These are phyloP conservation scores for Betta splendens DNA, from an alignment of 2,797 vertebrate genomes.

Conservation along the genomic window DNA sequence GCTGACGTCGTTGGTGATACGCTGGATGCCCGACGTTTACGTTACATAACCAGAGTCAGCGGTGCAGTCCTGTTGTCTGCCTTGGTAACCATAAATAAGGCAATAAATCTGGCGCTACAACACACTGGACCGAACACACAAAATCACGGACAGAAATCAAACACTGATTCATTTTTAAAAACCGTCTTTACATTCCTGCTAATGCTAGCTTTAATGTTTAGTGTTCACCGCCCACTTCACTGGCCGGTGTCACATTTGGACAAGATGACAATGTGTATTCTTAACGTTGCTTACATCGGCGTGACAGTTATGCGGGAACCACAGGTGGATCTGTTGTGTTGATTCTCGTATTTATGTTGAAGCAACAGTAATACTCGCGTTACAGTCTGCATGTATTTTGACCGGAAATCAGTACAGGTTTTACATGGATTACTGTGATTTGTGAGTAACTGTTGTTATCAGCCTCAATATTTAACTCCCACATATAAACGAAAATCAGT, in stretches of 20 bases:
- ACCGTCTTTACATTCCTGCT: neutral
- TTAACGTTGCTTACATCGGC: neutral
- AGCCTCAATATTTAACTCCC: too few relatives aligned
- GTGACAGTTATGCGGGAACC: neutral
- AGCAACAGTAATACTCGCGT: too few relatives aligned
- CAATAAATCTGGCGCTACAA: neutral
- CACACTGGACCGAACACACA: neutral
- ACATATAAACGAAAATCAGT: too few relatives aligned
- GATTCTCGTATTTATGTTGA: neutral
- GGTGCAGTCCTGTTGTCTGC: slow-evolving; percentile 10
- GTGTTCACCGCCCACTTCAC: slow-evolving; percentile 29
- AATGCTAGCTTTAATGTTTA: neutral
- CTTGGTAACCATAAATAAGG: neutral
- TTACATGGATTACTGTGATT: neutral
- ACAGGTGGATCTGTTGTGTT: neutral
- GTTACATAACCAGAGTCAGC: slow-evolving; percentile 61
- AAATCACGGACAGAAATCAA: neutral
- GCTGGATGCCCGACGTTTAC: slow-evolving; percentile 44
- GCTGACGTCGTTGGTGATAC: slow-evolving; percentile 43
- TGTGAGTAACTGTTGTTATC: neutral
- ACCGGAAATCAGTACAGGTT: neutral
- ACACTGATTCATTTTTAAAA: neutral
- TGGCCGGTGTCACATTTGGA: neutral
- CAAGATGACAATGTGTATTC: too few relatives aligned
- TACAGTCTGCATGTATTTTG: too few relatives aligned